These are phyloP conservation scores for Drosophila punjabiensis DNA, from an alignment of 1,140 invertebrate genomes.

Conservation along the genomic window DNA sequence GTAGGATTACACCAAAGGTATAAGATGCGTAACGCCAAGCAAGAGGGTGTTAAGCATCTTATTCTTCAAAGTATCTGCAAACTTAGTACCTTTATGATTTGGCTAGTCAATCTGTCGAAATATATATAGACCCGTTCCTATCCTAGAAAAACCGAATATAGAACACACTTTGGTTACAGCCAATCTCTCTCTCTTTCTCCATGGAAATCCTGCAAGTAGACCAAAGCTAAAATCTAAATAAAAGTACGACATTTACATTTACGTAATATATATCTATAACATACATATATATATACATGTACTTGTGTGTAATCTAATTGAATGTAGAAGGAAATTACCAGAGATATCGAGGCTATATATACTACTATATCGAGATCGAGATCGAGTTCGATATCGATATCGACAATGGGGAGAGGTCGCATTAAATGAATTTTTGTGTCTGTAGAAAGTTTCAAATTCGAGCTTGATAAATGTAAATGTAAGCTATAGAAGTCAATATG, in stretches of 20 bases:
- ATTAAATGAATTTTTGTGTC: constrained; percentile 73
- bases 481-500: constrained; percentile 68
- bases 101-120: constrained; percentile 19
- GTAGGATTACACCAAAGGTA: constrained; percentile 22
- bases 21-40: neutral
- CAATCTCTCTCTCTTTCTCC: neutral
- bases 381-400: constrained; percentile 5
- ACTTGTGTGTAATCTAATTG: constrained; percentile 50
- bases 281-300: constrained; percentile 28
- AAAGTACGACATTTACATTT: constrained; percentile 30
- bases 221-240: constrained; percentile 29
- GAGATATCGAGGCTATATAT: constrained; percentile 34
- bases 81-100: constrained; percentile 49
- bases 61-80: neutral
- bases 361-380: constrained; percentile 12
- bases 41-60: neutral
- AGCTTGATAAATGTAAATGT: constrained; percentile 79
- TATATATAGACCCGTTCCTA: constrained; percentile 16
- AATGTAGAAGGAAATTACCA: constrained; percentile 30
- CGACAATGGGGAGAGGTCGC: constrained; percentile 25
- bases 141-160: constrained; percentile 25
- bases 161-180: constrained; percentile 27
- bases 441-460: constrained; percentile 83
- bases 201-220: constrained; percentile 39
- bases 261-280: constrained; percentile 24